Percentiles rank a stretch among this genome's conserved stretches.
phyloP scores from a whole-genome alignment of 1,140 invertebrate species.

The Pachypsylla venusta region DNA sequence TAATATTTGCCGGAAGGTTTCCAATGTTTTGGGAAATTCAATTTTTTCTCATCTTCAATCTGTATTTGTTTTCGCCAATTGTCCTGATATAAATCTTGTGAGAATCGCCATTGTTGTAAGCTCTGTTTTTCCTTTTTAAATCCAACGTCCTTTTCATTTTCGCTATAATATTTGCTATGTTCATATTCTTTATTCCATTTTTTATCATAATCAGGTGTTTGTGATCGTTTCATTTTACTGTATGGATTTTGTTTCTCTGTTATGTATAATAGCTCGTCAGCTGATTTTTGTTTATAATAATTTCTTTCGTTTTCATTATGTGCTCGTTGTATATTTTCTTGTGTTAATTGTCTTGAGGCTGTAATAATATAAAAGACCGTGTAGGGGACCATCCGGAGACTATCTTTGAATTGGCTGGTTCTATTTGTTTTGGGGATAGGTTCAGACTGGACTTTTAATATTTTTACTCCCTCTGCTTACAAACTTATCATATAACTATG shows the following conservation, averaged over 20 bases:
- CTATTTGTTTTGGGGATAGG: too few species aligned
- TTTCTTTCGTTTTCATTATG: neutral
- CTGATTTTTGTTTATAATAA: neutral
- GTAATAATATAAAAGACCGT: neutral
- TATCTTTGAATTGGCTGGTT: too few species aligned
- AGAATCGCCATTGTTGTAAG: neutral
- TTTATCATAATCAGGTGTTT: neutral
- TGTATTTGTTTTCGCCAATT: neutral
- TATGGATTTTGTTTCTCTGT: neutral
- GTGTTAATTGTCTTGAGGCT: neutral
- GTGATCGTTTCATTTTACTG: neutral
- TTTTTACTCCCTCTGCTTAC: too few species aligned
- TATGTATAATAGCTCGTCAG: neutral
- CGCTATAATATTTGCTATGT: neutral
- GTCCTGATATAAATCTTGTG: neutral
- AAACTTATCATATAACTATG: too few species aligned
- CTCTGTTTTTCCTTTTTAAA: slow-evolving; percentile 1
- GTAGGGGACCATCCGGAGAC: too few species aligned
- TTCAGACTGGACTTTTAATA: too few species aligned
- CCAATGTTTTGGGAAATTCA: neutral
- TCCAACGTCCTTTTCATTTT: neutral
- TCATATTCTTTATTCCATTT: neutral
- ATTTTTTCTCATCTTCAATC: neutral
- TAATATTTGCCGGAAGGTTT: neutral
- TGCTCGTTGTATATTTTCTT: neutral